Evolutionary conservation across 2,113 vertebrate genomes (phyloP).

Genomic region (Jaculus jaculus): DNA sequence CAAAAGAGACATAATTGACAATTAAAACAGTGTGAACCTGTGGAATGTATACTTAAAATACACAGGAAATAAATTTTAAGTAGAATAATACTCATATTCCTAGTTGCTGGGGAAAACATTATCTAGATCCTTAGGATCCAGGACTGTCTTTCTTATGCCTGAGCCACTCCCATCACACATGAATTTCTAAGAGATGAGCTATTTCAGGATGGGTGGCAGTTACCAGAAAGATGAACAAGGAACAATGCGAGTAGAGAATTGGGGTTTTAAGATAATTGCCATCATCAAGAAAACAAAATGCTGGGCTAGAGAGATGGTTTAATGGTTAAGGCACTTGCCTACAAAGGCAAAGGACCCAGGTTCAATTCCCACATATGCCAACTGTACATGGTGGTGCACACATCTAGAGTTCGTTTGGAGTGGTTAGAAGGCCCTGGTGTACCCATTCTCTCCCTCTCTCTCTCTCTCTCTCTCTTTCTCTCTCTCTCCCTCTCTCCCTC

Average conservation of each 20-base stretch:
- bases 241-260: background rate
- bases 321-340: too few species aligned
- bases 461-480: too few species aligned
- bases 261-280: background rate
- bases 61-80: constrained; percentile 27
- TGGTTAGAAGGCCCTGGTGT: too few species aligned
- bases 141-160: background rate
- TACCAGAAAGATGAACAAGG: background rate
- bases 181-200: background rate
- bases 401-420: too few species aligned
- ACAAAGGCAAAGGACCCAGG: too few species aligned
- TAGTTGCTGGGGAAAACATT: background rate
- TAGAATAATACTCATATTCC: background rate
- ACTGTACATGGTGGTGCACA: too few species aligned
- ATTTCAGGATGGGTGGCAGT: background rate
- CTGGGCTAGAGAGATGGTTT: too few species aligned
- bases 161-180: background rate
- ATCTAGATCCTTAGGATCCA: background rate
- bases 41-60: background rate
- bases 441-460: too few species aligned
- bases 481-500: too few species aligned
- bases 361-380: too few species aligned
- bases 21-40: background rate
- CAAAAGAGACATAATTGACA: constrained; percentile 24
- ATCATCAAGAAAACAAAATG: too few species aligned